phyloP scores from a whole-genome alignment of 2,797 vertebrate genomes.

The Oceanodroma leucorhoa region DNA sequence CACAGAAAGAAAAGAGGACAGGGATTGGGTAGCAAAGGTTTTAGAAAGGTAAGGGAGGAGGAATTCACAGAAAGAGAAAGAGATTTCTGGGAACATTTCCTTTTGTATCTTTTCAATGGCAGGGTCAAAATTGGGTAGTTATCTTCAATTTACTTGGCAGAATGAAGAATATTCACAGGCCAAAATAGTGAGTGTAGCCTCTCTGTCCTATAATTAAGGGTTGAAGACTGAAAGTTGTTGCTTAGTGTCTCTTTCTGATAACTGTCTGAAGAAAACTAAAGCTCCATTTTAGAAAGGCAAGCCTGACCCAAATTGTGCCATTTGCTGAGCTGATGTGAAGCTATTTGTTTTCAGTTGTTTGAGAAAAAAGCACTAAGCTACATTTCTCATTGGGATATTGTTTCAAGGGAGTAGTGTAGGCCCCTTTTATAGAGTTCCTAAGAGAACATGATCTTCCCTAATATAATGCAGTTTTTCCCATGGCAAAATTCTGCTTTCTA shows the following conservation, averaged over 20 bases:
- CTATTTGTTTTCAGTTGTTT: background rate
- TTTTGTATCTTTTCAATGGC: background rate
- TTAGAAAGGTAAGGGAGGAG: background rate
- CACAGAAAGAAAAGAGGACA: background rate
- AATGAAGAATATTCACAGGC: background rate
- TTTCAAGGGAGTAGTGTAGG: background rate
- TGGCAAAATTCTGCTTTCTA: background rate
- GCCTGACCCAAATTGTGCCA: background rate
- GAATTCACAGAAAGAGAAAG: background rate
- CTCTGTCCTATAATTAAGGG: background rate
- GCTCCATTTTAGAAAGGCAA: background rate
- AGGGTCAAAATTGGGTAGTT: background rate
- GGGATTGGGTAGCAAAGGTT: background rate
- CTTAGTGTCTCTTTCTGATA: background rate
- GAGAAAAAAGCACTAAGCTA: background rate
- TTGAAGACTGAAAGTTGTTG: background rate
- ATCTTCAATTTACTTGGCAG: background rate
- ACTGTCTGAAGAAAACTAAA: background rate
- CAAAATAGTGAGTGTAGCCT: background rate
- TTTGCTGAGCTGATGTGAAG: background rate
- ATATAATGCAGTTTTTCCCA: background rate
- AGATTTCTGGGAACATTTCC: background rate
- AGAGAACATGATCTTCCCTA: background rate
- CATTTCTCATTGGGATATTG: background rate
- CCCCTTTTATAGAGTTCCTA: background rate